Conservation (phyloP, 2,888 invertebrate genomes). For the Escarpia spicata region DNA sequence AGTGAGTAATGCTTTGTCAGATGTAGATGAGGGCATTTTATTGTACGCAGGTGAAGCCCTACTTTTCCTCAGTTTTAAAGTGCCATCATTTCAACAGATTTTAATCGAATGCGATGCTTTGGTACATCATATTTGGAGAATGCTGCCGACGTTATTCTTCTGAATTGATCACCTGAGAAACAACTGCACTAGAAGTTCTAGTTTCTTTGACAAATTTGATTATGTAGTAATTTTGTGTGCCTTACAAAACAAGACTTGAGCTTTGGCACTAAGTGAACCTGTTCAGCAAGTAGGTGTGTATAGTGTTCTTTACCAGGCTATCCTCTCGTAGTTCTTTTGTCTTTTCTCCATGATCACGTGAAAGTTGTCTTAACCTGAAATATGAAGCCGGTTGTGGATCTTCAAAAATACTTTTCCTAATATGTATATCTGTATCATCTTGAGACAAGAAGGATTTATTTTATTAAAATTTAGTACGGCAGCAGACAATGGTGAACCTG, state of each 20-base stretch:
- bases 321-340: not conserved
- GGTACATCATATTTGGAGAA: not conserved
- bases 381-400: not conserved
- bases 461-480: not conserved
- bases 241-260: not conserved
- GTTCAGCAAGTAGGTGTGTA: not conserved
- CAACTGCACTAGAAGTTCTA: not conserved
- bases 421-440: not conserved
- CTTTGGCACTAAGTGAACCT: not conserved
- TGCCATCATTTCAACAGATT: not conserved
- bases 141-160: not conserved
- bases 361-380: not conserved
- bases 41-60: not conserved
- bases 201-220: not conserved
- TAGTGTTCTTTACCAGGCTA: not conserved
- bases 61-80: not conserved
- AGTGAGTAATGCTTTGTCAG: not conserved
- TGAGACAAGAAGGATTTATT: not conserved
- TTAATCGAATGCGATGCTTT: not conserved
- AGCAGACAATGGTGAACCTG: not conserved
- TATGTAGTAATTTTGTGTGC: not conserved
- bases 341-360: not conserved
- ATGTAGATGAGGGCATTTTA: not conserved
- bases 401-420: not conserved
- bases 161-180: not conserved